These are phyloP conservation scores for Irena cyanogastra DNA, from an alignment of 2,113 vertebrate genomes.

Conservation along the genomic window DNA sequence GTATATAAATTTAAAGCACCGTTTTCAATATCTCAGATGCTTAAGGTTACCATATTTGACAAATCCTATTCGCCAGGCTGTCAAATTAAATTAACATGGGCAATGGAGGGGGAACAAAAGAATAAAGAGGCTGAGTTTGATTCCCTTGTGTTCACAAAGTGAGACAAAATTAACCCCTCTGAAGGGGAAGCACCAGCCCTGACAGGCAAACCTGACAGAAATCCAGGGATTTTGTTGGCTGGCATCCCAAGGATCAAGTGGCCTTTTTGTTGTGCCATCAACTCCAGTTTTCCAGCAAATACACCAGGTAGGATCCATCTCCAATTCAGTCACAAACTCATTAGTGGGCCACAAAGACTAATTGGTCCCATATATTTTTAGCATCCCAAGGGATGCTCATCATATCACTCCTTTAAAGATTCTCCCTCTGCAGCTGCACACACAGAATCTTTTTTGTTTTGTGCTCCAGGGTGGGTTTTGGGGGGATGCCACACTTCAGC, in stretches of 20 bases:
- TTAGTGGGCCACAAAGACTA: background rate
- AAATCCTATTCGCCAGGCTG: conserved; percentile 66
- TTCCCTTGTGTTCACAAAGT: background rate
- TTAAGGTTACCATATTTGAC: conserved; percentile 69
- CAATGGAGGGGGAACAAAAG: background rate
- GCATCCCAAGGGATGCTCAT: background rate
- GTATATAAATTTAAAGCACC: conserved; percentile 64
- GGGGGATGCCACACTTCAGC: background rate
- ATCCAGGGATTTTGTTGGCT: background rate
- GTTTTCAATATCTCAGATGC: conserved; percentile 63
- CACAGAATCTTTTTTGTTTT: background rate
- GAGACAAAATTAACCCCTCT: conserved; percentile 5
- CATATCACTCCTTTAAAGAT: background rate
- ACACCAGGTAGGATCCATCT: background rate
- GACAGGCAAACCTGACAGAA: background rate
- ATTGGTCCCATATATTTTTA: background rate
- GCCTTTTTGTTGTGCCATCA: background rate
- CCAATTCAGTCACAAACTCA: background rate
- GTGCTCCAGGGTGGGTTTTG: background rate
- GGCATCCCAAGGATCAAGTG: background rate
- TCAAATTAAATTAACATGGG: conserved; percentile 70
- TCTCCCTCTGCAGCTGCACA: background rate
- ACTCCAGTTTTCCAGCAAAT: background rate
- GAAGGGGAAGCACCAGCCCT: background rate
- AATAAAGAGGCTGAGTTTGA: conserved; percentile 9